phyloP scores from a whole-genome alignment of 2,113 vertebrate species.

The Carlito syrichta region DNA sequence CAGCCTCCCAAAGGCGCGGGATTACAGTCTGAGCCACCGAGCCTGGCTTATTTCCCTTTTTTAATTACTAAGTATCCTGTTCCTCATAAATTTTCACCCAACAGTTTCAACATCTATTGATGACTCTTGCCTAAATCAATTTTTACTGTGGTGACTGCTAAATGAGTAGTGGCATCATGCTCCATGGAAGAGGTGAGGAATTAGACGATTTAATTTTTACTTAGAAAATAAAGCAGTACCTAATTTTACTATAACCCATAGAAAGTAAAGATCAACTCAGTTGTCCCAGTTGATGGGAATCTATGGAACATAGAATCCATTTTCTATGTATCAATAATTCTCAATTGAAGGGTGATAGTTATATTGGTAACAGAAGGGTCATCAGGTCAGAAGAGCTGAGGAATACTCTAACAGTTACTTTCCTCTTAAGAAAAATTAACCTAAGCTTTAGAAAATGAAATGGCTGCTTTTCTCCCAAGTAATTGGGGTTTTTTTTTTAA shows the following conservation, averaged over 20 bases:
- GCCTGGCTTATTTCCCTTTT: background rate
- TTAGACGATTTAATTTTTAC: background rate
- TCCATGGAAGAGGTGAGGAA: background rate
- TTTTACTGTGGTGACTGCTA: background rate
- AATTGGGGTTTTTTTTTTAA: constrained; percentile 19
- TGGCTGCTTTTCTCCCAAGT: constrained; percentile 12
- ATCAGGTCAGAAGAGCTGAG: background rate
- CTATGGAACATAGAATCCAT: background rate
- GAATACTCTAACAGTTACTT: background rate
- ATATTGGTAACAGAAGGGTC: background rate
- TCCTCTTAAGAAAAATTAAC: constrained; percentile 53
- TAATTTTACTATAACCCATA: background rate
- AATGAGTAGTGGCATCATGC: background rate
- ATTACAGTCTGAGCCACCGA: no score
- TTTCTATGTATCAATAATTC: background rate
- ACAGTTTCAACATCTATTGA: background rate
- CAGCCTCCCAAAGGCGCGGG: no score
- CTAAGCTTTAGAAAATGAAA: constrained; percentile 39
- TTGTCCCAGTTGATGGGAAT: background rate
- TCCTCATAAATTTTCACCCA: background rate
- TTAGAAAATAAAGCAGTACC: background rate
- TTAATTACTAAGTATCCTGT: background rate
- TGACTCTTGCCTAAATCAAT: background rate
- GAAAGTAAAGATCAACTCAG: constrained; percentile 26
- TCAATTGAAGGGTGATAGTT: background rate